Percentiles rank a stretch among this genome's conserved stretches.
phyloP scores from a whole-genome alignment of 2,797 vertebrate species.

The Rhinella marina region DNA sequence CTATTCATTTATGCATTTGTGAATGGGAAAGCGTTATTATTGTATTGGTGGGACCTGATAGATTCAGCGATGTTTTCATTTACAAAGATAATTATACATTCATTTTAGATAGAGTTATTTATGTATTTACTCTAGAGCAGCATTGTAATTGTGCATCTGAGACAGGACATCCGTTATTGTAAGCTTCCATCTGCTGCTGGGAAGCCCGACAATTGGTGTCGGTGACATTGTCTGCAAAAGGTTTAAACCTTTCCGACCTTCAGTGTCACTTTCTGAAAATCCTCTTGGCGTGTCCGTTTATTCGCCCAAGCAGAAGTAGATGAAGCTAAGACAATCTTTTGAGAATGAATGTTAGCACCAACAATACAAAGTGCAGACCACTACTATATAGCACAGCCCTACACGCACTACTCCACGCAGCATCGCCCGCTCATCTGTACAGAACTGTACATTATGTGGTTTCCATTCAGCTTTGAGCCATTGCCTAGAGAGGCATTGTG shows the following conservation, averaged over 20 bases:
- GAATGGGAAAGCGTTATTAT: no score
- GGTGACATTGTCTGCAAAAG: conserved; percentile 90
- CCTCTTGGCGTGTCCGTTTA: conserved; percentile 94
- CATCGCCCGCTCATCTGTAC: not conserved
- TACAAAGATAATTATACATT: no score
- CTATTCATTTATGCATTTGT: no score
- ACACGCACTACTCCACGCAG: not conserved
- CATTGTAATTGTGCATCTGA: no score
- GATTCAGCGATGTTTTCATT: no score
- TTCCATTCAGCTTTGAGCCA: no score
- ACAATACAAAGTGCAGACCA: not conserved
- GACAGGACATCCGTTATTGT: conserved; percentile 95
- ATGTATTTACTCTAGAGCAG: no score
- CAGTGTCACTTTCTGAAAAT: conserved; percentile 97
- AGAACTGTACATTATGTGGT: no score
- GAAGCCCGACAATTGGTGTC: conserved; percentile 89
- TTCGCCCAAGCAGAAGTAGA: conserved; percentile 82
- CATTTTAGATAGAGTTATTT: no score
- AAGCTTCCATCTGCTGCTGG: conserved; percentile 90
- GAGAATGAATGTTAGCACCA: not conserved
- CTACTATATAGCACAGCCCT: not conserved
- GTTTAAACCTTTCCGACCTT: conserved; percentile 96
- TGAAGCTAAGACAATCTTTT: no score
- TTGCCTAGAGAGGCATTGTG: no score
- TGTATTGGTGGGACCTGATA: no score